phyloP scores from a whole-genome alignment of 2,888 invertebrate genomes.

The Odontomyia ornata region DNA sequence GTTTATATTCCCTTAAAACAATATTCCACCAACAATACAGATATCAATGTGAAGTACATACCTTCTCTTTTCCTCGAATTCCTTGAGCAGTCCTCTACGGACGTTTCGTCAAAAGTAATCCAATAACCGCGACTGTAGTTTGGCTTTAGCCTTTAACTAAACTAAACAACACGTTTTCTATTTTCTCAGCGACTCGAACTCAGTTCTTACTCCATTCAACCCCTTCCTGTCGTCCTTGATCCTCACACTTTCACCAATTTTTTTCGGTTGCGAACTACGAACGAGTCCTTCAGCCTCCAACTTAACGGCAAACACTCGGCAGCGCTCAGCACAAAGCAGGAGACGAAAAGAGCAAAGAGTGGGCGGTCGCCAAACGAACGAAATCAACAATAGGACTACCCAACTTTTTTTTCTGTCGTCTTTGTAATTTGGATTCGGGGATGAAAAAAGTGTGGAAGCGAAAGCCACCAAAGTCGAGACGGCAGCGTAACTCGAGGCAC shows the following conservation, averaged over 20 bases:
- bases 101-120: not conserved
- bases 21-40: too few relatives aligned
- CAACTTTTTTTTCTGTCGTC: not conserved
- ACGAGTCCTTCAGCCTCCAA: not conserved
- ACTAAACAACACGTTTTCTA: not conserved
- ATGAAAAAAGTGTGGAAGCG: not conserved
- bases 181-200: not conserved
- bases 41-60: not conserved
- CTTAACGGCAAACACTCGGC: slow-evolving; percentile 4
- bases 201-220: not conserved
- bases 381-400: slow-evolving; percentile 27
- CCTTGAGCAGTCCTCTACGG: not conserved
- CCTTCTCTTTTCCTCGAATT: not conserved
- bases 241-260: not conserved
- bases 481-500: not conserved
- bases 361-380: not conserved
- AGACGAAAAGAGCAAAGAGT: slow-evolving; percentile 22
- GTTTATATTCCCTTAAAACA: too few relatives aligned
- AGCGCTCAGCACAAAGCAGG: not conserved
- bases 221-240: not conserved
- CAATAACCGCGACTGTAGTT: not conserved
- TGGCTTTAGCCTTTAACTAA: not conserved
- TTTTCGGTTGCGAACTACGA: not conserved
- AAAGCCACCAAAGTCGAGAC: not conserved
- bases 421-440: slow-evolving; percentile 9